Evolutionary conservation across 2,113 vertebrate species (phyloP).

Genomic region (Dryoscopus gambensis): DNA sequence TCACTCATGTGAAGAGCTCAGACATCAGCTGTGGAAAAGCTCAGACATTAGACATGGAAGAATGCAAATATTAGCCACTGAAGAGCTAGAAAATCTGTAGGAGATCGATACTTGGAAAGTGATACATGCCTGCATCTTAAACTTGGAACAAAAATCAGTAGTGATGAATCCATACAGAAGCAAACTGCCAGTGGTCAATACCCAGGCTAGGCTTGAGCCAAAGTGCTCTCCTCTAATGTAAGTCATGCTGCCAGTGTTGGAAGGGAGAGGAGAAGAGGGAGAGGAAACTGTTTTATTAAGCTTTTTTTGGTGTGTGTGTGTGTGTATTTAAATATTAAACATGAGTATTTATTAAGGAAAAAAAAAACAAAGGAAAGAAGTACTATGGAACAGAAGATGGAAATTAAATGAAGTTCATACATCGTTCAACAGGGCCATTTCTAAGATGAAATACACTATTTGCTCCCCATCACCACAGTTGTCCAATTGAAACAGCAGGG

Average conservation of each 20-base stretch:
- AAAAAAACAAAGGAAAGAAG: neutral
- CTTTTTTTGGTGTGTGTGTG: neutral
- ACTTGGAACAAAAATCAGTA: neutral
- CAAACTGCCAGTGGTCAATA: neutral
- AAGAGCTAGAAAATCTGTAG: neutral
- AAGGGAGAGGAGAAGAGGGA: neutral
- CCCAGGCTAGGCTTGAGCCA: neutral
- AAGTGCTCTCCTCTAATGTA: neutral
- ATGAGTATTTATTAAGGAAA: neutral
- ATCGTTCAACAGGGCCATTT: neutral
- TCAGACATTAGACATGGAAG: neutral
- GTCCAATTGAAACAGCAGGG: neutral
- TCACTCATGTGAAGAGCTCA: neutral
- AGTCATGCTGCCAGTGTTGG: neutral
- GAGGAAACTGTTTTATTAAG: neutral
- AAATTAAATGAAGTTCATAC: neutral
- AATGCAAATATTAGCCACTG: neutral
- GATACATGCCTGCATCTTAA: neutral
- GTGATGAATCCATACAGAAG: neutral
- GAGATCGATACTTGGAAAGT: neutral
- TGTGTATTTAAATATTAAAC: neutral
- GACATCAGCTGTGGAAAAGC: neutral
- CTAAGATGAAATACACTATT: neutral
- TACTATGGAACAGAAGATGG: neutral
- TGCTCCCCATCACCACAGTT: neutral